These are phyloP conservation scores for Gila robusta DNA, from an alignment of 2,797 vertebrate species.

Conservation along the genomic window DNA sequence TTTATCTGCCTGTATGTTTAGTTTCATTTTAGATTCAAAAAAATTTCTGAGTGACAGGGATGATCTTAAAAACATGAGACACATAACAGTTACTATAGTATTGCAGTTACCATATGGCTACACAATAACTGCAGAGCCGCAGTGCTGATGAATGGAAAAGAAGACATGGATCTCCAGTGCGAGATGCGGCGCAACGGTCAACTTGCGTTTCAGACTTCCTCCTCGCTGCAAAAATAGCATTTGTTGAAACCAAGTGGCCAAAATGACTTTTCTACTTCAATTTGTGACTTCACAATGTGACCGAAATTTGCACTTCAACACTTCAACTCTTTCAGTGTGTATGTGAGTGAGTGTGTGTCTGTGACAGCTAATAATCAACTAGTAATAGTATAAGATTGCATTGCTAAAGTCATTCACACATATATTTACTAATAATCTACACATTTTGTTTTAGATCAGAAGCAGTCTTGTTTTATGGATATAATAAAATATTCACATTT, in stretches of 20 bases:
- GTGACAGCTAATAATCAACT: background rate
- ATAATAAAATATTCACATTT: constrained; percentile 21
- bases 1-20: background rate
- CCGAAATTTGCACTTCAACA: background rate
- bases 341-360: background rate
- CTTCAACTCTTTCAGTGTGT: background rate
- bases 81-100: background rate
- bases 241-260: background rate
- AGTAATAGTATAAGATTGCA: background rate
- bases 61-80: background rate
- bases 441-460: background rate
- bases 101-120: background rate
- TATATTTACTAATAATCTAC: background rate
- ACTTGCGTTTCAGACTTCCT: background rate
- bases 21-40: background rate
- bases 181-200: no score
- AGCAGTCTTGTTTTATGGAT: background rate
- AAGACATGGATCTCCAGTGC: no score
- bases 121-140: background rate
- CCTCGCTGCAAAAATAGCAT: background rate
- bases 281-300: background rate
- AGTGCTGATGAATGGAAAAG: background rate
- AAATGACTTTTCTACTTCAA: background rate
- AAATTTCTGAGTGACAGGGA: background rate
- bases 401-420: background rate